These are phyloP conservation scores for Metaphire vulgaris DNA, from an alignment of 1,140 invertebrate species.

Conservation along the genomic window DNA sequence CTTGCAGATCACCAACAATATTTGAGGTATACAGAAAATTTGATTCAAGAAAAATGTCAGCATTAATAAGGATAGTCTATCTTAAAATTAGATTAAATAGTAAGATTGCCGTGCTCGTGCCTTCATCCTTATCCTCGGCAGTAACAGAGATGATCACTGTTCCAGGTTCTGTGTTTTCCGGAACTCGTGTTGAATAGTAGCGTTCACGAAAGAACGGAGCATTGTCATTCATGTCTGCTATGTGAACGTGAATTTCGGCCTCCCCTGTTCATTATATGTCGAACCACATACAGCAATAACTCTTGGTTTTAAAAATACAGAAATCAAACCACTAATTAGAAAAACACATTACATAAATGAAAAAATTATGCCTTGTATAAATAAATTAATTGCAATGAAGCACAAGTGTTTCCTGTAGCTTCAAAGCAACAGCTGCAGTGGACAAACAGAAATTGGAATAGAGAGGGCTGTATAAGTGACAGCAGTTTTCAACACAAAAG, in stretches of 20 bases:
- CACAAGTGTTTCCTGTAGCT: too few relatives aligned
- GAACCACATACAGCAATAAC: not conserved
- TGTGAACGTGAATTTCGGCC: constrained; percentile 69
- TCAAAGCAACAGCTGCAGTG: not conserved
- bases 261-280: constrained; percentile 45
- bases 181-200: constrained; percentile 90
- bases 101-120: constrained; percentile 40
- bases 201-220: constrained; percentile 92
- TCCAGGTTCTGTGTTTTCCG: constrained; percentile 94
- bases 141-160: constrained; percentile 92
- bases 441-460: not conserved
- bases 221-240: constrained; percentile 97
- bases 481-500: too few relatives aligned
- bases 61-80: too few relatives aligned
- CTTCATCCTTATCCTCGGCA: constrained; percentile 96
- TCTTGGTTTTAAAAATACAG: not conserved
- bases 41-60: too few relatives aligned
- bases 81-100: not conserved
- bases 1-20: not conserved
- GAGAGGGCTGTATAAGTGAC: too few relatives aligned
- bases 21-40: not conserved
- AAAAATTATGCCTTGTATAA: not conserved
- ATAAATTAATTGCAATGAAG: too few relatives aligned
- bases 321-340: not conserved
- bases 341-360: not conserved